Evolutionary conservation across 2,888 invertebrate species (phyloP).

Genomic region (Eueremaeus valkanovi): DNA sequence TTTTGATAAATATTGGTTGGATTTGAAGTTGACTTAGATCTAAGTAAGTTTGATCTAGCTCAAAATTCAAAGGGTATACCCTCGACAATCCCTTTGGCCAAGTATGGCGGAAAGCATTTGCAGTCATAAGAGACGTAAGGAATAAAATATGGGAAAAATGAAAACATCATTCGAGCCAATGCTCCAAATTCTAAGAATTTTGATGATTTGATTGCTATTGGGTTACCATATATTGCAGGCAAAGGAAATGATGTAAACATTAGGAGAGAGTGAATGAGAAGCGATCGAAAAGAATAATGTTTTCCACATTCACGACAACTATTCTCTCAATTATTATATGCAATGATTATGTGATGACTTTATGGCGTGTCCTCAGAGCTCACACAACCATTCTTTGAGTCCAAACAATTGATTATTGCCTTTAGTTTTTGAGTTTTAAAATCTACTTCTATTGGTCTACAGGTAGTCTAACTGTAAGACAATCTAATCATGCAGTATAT

Average conservation of each 20-base stretch:
- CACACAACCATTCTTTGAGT: background rate
- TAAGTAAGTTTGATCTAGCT: no score
- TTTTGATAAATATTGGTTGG: no score
- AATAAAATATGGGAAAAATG: background rate
- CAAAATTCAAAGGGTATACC: no score
- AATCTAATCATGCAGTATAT: no score
- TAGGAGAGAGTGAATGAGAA: background rate
- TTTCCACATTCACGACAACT: background rate
- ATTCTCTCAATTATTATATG: background rate
- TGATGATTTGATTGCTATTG: background rate
- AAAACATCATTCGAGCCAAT: background rate
- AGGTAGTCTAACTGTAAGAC: no score
- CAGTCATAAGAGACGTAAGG: background rate
- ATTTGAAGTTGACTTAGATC: no score
- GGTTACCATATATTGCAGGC: background rate
- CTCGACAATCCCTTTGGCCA: no score
- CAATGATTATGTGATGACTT: slow-evolving; percentile 1
- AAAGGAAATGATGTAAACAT: background rate
- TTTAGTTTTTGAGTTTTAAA: background rate
- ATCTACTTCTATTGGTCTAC: background rate
- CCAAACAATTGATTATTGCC: no score
- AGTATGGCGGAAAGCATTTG: no score
- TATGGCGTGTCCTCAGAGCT: background rate
- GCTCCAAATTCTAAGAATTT: background rate
- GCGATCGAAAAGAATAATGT: background rate